These are phyloP conservation scores for Strongylocentrotus purpuratus DNA, from an alignment of 35 echinoderm and acorn worm species.

Conservation along the genomic window DNA sequence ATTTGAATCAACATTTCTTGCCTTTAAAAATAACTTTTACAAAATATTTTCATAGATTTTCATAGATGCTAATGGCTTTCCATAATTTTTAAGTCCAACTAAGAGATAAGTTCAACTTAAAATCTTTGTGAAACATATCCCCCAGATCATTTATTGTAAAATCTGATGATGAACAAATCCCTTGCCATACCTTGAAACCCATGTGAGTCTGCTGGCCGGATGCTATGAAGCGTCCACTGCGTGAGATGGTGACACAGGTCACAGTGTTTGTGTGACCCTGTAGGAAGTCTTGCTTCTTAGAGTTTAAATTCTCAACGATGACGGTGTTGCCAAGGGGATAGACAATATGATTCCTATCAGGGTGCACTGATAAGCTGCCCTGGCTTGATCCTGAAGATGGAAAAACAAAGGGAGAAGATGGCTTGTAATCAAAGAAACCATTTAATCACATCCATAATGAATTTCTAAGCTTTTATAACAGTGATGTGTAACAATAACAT, in stretches of 20 bases:
- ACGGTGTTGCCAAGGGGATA: constrained; percentile 96
- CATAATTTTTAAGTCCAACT: too few species aligned
- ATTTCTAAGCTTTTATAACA: not conserved
- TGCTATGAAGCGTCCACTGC: constrained; percentile 80
- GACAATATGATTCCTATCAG: constrained; percentile 81
- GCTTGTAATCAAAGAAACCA: too few species aligned
- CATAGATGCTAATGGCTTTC: too few species aligned
- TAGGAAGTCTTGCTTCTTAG: constrained; percentile 82
- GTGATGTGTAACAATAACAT: not conserved
- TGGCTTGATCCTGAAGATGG: constrained; percentile 49
- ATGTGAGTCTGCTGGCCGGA: constrained; percentile 95
- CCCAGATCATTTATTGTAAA: not conserved
- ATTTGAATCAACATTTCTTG: too few species aligned
- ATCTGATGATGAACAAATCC: not conserved
- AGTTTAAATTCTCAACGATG: constrained; percentile 81
- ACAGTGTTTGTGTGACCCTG: constrained; percentile 92
- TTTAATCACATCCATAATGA: too few species aligned
- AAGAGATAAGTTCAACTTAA: too few species aligned
- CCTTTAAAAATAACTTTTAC: too few species aligned
- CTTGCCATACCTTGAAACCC: constrained; percentile 88
- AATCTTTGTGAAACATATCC: too few species aligned
- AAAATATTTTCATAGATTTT: too few species aligned
- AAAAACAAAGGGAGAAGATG: not conserved
- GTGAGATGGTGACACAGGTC: constrained; percentile 87
- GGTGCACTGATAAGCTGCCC: constrained; percentile 83